Percentiles rank a stretch among this genome's conserved stretches.
phyloP scores from a whole-genome alignment of 2,797 vertebrate species.

The Coluber constrictor region DNA sequence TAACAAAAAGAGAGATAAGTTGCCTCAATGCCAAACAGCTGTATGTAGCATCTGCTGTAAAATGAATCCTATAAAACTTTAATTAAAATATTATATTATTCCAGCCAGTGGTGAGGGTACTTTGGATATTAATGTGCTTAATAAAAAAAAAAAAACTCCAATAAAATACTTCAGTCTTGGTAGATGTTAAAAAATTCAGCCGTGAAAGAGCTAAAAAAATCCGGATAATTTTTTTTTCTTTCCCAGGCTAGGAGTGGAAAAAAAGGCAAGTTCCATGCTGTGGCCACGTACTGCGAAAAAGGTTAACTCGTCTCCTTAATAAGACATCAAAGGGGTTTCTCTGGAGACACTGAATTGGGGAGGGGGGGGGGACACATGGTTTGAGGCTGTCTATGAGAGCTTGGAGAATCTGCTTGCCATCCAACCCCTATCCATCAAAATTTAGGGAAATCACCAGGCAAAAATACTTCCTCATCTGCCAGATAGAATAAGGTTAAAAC shows the following conservation, averaged over 20 bases:
- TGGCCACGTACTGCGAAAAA: no score
- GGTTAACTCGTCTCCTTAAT: background rate
- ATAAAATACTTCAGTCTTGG: slow-evolving; percentile 17
- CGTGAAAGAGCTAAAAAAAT: background rate
- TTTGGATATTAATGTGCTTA: slow-evolving; percentile 35
- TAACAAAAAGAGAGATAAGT: background rate
- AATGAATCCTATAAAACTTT: slow-evolving; percentile 29
- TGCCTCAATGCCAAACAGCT: slow-evolving; percentile 3
- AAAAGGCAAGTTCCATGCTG: background rate
- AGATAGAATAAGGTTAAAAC: background rate
- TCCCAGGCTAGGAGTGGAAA: background rate
- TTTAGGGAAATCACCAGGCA: background rate
- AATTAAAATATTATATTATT: slow-evolving; percentile 39
- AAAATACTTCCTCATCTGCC: background rate
- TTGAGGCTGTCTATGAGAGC: background rate
- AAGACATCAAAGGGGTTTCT: background rate
- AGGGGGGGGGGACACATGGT: no score
- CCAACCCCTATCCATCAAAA: background rate
- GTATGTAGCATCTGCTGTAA: slow-evolving; percentile 22
- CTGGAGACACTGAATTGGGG: background rate
- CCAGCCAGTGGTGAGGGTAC: slow-evolving; percentile 9
- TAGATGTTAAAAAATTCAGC: slow-evolving; percentile 22
- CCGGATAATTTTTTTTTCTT: slow-evolving; percentile 7
- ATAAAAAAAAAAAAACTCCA: slow-evolving; percentile 12
- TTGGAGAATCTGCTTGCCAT: background rate